Evolutionary conservation across 2,888 invertebrate genomes (phyloP).

Genomic region (Ectemnius cavifrons): DNA sequence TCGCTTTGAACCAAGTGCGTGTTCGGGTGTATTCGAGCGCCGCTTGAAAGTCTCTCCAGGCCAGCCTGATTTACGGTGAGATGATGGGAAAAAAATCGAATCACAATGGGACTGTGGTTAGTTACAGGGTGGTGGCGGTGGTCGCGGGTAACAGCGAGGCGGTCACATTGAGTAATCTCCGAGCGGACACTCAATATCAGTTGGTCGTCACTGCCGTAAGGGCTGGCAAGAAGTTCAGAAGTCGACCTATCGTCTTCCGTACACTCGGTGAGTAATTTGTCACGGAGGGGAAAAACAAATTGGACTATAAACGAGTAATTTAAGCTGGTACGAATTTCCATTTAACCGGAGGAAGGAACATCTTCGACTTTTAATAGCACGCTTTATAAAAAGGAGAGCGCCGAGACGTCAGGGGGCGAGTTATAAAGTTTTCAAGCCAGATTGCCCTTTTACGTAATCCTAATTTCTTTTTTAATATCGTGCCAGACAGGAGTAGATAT

Average conservation of each 20-base stretch:
- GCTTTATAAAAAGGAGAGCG: too few relatives aligned
- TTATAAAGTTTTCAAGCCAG: too few relatives aligned
- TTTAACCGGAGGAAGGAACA: too few relatives aligned
- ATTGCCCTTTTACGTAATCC: background rate
- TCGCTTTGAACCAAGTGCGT: too few relatives aligned
- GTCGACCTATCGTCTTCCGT: slow-evolving; percentile 93
- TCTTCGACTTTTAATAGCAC: too few relatives aligned
- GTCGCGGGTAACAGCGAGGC: slow-evolving; percentile 94
- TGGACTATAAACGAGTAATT: too few relatives aligned
- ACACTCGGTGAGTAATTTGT: slow-evolving; percentile 84
- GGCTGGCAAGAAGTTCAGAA: slow-evolving; percentile 89
- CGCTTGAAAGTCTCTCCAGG: too few relatives aligned
- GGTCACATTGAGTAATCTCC: slow-evolving; percentile 88
- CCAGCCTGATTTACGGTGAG: too few relatives aligned
- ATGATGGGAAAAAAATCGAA: slow-evolving; percentile 53
- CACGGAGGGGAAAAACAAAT: too few relatives aligned
- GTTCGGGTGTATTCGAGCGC: too few relatives aligned
- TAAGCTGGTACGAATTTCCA: background rate
- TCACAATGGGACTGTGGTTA: slow-evolving; percentile 80
- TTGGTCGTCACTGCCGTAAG: slow-evolving; percentile 91
- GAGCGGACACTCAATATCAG: slow-evolving; percentile 93
- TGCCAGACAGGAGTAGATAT: background rate
- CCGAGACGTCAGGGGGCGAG: too few relatives aligned
- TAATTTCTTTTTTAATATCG: background rate
- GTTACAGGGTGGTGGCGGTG: slow-evolving; percentile 96